A percentile compares a stretch with the other conserved stretches of the same genome.
phyloP scores from a whole-genome alignment of 2,888 invertebrate species.

The Aquatica leii region DNA sequence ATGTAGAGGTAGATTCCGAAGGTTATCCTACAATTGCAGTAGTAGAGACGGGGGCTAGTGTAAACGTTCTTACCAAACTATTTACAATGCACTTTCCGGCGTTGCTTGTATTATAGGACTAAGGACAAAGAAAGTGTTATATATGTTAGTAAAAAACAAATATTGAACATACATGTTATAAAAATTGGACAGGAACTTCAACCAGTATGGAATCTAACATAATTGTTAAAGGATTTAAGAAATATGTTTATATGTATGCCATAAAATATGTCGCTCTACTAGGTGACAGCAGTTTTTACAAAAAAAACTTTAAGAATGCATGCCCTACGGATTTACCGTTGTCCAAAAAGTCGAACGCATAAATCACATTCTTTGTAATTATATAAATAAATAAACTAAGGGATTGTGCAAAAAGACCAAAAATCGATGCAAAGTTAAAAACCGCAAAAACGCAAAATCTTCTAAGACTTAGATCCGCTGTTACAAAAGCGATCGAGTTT shows the following conservation, averaged over 20 bases:
- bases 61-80: constrained; percentile 5
- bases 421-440: not conserved
- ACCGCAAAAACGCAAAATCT: not conserved
- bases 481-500: constrained; percentile 11
- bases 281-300: not conserved
- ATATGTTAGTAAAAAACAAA: constrained; percentile 9
- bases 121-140: constrained; percentile 4
- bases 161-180: not conserved
- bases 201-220: not conserved
- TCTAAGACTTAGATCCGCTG: constrained; percentile 4
- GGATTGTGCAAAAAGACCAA: not conserved
- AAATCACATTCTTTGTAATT: not conserved
- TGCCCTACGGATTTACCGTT: not conserved
- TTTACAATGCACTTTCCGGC: constrained; percentile 9
- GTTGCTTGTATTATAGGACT: constrained; percentile 4
- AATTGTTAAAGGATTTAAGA: constrained; percentile 6
- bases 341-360: not conserved
- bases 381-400: not conserved
- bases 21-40: not conserved
- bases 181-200: not conserved
- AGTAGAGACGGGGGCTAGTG: constrained; percentile 10
- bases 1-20: not conserved
- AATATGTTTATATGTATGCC: constrained; percentile 5
- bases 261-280: constrained; percentile 1
- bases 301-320: not conserved